Evolutionary conservation across 2,888 invertebrate genomes (phyloP).

Genomic region (Ectropis crepuscularia): DNA sequence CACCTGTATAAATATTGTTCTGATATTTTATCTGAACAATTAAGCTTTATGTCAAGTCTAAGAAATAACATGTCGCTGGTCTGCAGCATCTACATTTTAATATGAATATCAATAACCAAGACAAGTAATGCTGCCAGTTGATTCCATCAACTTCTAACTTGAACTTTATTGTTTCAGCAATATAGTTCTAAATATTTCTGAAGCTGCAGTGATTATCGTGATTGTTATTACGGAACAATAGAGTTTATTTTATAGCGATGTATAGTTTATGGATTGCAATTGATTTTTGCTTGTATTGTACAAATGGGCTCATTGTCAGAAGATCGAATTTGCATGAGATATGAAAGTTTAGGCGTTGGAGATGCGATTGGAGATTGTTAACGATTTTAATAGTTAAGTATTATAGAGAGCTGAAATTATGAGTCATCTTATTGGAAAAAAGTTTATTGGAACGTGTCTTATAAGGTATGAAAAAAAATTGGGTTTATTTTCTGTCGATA

Average conservation of each 20-base stretch:
- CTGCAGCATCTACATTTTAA: slow-evolving; percentile 70
- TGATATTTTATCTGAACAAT: not conserved
- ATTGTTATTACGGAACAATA: slow-evolving; percentile 21
- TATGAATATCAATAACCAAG: slow-evolving; percentile 65
- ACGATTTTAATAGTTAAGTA: slow-evolving; percentile 33
- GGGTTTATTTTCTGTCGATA: no score
- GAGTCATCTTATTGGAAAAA: slow-evolving; percentile 22
- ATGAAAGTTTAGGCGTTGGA: slow-evolving; percentile 75
- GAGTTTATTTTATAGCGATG: slow-evolving; percentile 15
- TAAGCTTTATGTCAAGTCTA: not conserved
- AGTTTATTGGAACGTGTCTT: not conserved
- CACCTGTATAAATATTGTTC: not conserved
- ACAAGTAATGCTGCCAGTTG: slow-evolving; percentile 12
- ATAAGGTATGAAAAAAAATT: slow-evolving; percentile 1
- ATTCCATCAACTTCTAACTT: slow-evolving; percentile 27
- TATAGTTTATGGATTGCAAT: slow-evolving; percentile 16
- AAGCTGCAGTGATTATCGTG: not conserved
- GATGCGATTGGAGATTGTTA: slow-evolving; percentile 67
- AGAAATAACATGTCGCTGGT: slow-evolving; percentile 34
- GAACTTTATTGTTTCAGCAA: slow-evolving; percentile 29
- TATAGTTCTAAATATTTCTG: not conserved
- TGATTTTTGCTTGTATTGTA: slow-evolving; percentile 43
- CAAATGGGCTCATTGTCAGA: slow-evolving; percentile 80
- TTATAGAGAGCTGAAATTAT: slow-evolving; percentile 28
- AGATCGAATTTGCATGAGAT: slow-evolving; percentile 79